A percentile compares a stretch with the other conserved stretches of the same genome.
These are phyloP conservation scores for Takifugu ocellatus DNA, from an alignment of 2,797 vertebrate genomes.

Conservation along the genomic window DNA sequence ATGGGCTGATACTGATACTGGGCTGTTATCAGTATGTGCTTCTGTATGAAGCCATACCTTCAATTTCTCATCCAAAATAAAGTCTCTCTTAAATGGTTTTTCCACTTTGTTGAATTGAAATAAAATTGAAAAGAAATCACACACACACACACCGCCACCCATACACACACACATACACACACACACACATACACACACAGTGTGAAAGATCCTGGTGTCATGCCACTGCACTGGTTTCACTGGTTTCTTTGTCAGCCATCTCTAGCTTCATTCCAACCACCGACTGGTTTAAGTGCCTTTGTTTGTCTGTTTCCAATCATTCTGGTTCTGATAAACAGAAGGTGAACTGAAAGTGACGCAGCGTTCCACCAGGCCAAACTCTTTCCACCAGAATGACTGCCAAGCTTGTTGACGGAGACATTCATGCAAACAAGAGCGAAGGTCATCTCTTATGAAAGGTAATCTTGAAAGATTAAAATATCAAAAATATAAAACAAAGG, in stretches of 20 bases:
- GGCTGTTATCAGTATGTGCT: too few species aligned
- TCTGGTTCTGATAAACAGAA: constrained; percentile 11
- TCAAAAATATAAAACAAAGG: neutral
- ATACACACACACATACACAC: constrained; percentile 34
- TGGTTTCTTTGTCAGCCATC: constrained; percentile 55
- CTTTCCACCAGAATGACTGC: neutral
- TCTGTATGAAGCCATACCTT: too few species aligned
- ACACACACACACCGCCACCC: neutral
- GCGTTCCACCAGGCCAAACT: neutral
- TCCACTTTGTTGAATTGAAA: too few species aligned
- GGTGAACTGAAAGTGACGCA: neutral
- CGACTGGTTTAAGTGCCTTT: constrained; percentile 43
- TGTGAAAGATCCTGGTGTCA: constrained; percentile 15
- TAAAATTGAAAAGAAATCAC: too few species aligned
- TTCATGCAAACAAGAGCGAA: neutral
- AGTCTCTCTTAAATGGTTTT: neutral
- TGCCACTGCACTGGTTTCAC: constrained; percentile 67
- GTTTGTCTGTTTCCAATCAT: constrained; percentile 27
- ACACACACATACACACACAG: constrained; percentile 11
- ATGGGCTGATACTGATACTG: constrained; percentile 2
- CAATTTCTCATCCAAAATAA: neutral
- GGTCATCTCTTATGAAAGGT: neutral
- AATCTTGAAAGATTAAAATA: neutral
- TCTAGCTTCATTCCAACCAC: constrained; percentile 36
- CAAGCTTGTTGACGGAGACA: neutral